Base-by-base conservation (phyloP, 1,140 invertebrate genomes). In the Lethrus apterus region DNA sequence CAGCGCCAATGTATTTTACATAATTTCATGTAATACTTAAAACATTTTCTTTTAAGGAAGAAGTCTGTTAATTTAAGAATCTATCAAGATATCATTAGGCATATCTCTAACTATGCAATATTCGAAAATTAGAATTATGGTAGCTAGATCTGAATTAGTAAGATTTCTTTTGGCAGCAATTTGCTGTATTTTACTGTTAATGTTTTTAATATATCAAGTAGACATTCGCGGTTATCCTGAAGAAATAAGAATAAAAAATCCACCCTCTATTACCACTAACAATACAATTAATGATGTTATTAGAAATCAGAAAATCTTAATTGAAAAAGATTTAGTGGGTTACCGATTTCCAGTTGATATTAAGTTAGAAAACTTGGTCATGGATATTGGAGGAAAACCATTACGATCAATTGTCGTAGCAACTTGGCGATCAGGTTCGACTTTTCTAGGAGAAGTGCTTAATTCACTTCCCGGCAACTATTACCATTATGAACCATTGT, bases 351-450 rank as follows among this genome's bases (percentile, higher is more conserved):
- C 75, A 2, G 63, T 68, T 34, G 78, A 76, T 46, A 71, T 70
- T 61, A 71, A 70, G 14, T 61, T 87, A n/a, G 65, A 78, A 29
- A 78, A 86, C 54, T 73, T 86, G 51, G 73, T 82, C 0, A 71
- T 80, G 38, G 79, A 80, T 51, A 71, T 72, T 18, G 77, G 75
- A 4, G 86, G 85, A 10, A 70, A 70, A 46, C 86, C 86, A 4
- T 54, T 86, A 30, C 71, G 83, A 51, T 86, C 78, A 59, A 62
- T 89, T 11, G 83, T 92, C 50, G 64, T 89, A 14, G 86, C 86
- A 1, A 88, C 84, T 23, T 90, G 87, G 84, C 71, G 88, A 48
- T 88, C 86, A 4, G 88, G 88, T n/a, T 89, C 88, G 21, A 90
- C 89, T 14, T 92, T 91, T 64, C 73, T 91, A 33, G 88, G 88